Evolutionary conservation across 2,888 invertebrate genomes (phyloP).

Genomic region (Fabriciana adippe): DNA sequence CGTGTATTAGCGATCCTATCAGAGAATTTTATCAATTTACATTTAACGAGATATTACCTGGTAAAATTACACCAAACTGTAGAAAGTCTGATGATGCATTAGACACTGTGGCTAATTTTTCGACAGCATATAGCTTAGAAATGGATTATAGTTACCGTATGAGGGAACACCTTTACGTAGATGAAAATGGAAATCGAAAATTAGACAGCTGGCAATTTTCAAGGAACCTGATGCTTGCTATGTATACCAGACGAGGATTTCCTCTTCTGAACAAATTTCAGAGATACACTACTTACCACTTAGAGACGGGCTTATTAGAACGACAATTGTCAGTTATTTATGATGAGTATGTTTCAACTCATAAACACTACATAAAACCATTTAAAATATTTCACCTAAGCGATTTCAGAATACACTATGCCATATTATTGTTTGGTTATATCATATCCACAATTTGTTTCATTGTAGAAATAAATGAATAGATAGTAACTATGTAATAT

Average conservation of each 20-base stretch:
- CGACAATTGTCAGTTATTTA: constrained; percentile 47
- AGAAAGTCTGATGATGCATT: constrained; percentile 45
- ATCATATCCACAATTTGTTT: constrained; percentile 50
- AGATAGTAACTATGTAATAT: background rate
- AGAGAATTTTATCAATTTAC: constrained; percentile 50
- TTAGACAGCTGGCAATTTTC: constrained; percentile 50
- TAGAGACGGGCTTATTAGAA: constrained; percentile 55
- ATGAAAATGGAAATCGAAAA: constrained; percentile 48
- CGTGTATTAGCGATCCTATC: constrained; percentile 53
- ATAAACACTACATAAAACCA: constrained; percentile 29
- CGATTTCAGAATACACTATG: constrained; percentile 54
- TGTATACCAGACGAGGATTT: constrained; percentile 55
- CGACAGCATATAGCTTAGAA: constrained; percentile 51
- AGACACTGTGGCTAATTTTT: constrained; percentile 48
- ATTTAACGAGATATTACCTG: constrained; percentile 53
- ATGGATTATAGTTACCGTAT: constrained; percentile 50
- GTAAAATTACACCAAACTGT: constrained; percentile 47
- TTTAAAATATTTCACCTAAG: constrained; percentile 44
- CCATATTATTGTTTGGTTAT: constrained; percentile 49
- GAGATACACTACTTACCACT: constrained; percentile 47
- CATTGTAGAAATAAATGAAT: constrained; percentile 46
- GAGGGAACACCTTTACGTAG: constrained; percentile 49
- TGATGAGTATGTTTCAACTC: constrained; percentile 39
- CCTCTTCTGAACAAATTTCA: constrained; percentile 51
- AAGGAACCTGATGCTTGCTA: constrained; percentile 43